phyloP scores from a whole-genome alignment of 2,888 invertebrate genomes.

The Lycophotia porphyrea region DNA sequence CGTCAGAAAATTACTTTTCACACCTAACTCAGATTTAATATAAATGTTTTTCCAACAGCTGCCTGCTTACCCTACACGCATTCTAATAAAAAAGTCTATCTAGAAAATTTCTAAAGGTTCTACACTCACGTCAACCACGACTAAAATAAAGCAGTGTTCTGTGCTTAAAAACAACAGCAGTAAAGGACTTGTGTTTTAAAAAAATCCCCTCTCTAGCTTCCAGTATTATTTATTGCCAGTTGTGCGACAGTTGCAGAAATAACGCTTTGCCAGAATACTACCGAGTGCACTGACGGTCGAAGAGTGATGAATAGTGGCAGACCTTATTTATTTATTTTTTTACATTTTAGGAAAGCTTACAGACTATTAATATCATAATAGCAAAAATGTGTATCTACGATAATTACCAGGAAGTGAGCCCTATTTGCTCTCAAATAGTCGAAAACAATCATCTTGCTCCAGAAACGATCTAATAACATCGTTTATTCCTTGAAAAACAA shows the following conservation, averaged over 20 bases:
- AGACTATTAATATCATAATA: too few species aligned
- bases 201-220: background rate
- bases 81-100: background rate
- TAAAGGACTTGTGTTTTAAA: background rate
- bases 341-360: too few species aligned
- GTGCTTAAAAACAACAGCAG: background rate
- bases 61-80: background rate
- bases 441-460: slow-evolving; percentile 5
- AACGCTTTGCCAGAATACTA: background rate
- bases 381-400: too few species aligned
- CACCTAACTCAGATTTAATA: background rate
- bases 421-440: slow-evolving; percentile 2
- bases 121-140: background rate
- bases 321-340: too few species aligned
- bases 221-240: background rate
- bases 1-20: background rate
- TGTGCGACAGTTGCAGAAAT: background rate
- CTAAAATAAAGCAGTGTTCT: background rate
- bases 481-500: slow-evolving; percentile 13
- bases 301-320: too few species aligned
- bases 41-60: background rate
- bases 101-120: background rate
- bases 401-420: background rate
- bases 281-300: too few species aligned
- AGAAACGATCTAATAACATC: slow-evolving; percentile 4